Evolutionary conservation across 2,797 vertebrate genomes (phyloP).

Genomic region (Pelobates cultripes): DNA sequence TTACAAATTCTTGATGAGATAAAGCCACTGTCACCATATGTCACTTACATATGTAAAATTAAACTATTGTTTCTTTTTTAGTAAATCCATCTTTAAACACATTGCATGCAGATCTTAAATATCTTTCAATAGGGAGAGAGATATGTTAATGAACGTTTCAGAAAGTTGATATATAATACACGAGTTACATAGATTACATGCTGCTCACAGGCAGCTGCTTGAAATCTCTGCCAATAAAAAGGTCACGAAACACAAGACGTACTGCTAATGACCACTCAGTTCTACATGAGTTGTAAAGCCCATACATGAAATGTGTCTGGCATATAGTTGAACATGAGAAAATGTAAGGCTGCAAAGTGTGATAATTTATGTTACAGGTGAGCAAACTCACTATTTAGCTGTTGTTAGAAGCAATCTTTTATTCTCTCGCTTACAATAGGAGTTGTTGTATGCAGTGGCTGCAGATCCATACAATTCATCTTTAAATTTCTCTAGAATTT

Average conservation of each 20-base stretch:
- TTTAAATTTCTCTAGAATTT: no score
- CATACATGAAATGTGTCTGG: neutral
- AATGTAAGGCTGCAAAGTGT: no score
- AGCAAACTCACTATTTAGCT: no score
- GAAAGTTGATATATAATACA: conserved; percentile 25
- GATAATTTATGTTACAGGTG: no score
- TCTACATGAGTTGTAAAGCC: neutral
- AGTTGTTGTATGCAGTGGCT: no score
- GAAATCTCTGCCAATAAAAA: conserved; percentile 32
- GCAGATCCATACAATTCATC: no score
- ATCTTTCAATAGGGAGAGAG: no score
- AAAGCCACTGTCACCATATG: neutral
- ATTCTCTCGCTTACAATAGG: no score
- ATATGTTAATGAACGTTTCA: neutral
- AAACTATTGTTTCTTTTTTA: neutral
- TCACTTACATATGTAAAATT: neutral
- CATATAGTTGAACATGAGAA: neutral
- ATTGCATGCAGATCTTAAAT: no score
- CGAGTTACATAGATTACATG: conserved; percentile 2
- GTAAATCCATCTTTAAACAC: neutral
- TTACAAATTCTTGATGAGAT: no score
- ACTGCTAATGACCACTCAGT: conserved; percentile 28
- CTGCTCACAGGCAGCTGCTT: conserved; percentile 11
- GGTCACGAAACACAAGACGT: conserved; percentile 33
- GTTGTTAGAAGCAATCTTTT: no score